Evolutionary conservation across 2,113 vertebrate genomes (phyloP).

Genomic region (Gasterosteus aculeatus): DNA sequence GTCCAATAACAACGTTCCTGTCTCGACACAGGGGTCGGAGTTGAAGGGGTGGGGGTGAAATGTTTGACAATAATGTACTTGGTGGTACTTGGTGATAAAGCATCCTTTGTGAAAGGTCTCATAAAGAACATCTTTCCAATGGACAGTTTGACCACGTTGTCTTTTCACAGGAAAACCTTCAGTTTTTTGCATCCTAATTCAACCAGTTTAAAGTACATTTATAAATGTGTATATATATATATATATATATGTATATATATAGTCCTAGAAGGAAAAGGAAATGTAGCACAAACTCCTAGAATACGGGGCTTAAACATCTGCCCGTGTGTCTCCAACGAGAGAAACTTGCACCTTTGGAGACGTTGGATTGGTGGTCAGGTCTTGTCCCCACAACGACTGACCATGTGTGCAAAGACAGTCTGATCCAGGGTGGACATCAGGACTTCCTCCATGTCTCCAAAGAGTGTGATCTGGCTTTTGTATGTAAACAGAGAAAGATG

Average conservation of each 20-base stretch:
- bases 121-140: no score
- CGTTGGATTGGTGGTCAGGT: no score
- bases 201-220: no score
- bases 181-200: no score
- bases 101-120: not conserved
- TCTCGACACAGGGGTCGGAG: not conserved
- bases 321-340: not conserved
- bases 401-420: not conserved
- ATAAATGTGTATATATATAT: no score
- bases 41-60: not conserved
- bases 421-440: not conserved
- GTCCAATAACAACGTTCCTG: not conserved
- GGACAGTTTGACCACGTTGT: no score
- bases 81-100: not conserved
- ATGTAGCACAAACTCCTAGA: not conserved
- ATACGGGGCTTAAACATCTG: not conserved
- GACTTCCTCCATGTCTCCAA: conserved; percentile 38
- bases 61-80: not conserved
- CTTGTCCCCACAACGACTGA: not conserved
- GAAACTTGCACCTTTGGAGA: no score
- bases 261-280: not conserved
- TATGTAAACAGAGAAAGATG: conserved; percentile 75
- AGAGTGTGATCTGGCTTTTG: conserved; percentile 65
- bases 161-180: not conserved
- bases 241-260: no score